These are phyloP conservation scores for Caenorhabditis latens DNA, from an alignment of 1,140 invertebrate genomes.

Conservation along the genomic window DNA sequence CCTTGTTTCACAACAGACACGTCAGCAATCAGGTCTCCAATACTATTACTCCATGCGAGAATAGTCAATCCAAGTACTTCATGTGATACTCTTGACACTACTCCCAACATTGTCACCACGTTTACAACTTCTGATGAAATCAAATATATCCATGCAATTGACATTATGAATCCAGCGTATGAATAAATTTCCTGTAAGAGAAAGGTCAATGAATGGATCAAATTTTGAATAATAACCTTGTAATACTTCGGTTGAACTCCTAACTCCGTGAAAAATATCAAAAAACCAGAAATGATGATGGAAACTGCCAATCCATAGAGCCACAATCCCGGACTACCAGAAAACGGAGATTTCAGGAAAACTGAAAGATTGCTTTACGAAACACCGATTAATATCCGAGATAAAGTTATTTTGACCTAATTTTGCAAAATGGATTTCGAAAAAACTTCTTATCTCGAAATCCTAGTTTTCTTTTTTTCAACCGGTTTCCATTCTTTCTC, in stretches of 20 bases:
- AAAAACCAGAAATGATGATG: slow-evolving; percentile 61
- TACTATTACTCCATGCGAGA: slow-evolving; percentile 84
- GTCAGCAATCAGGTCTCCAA: slow-evolving; percentile 84
- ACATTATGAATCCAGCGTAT: slow-evolving; percentile 82
- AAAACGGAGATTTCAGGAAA: slow-evolving; percentile 17
- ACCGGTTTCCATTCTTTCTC: not conserved
- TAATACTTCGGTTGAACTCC: slow-evolving; percentile 41
- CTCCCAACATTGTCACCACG: slow-evolving; percentile 80
- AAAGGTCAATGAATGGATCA: too few species aligned
- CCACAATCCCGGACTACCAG: slow-evolving; percentile 62
- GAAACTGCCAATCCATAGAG: slow-evolving; percentile 68
- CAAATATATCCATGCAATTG: slow-evolving; percentile 83
- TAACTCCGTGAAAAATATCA: slow-evolving; percentile 62
- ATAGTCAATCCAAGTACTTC: slow-evolving; percentile 84
- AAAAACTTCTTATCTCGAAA: not conserved
- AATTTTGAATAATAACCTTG: not conserved
- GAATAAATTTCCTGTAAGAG: slow-evolving; percentile 73
- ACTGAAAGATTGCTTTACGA: not conserved
- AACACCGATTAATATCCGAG: too few species aligned
- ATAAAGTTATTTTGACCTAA: too few species aligned
- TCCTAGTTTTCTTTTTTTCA: not conserved
- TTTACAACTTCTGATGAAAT: slow-evolving; percentile 83
- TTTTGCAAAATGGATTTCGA: not conserved
- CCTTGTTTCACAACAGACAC: slow-evolving; percentile 82
- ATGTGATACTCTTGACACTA: slow-evolving; percentile 69